Percentiles rank a stretch among this genome's conserved stretches.
These are phyloP conservation scores for Gambelia wislizenii DNA, from an alignment of 2,797 vertebrate species.

Conservation along the genomic window DNA sequence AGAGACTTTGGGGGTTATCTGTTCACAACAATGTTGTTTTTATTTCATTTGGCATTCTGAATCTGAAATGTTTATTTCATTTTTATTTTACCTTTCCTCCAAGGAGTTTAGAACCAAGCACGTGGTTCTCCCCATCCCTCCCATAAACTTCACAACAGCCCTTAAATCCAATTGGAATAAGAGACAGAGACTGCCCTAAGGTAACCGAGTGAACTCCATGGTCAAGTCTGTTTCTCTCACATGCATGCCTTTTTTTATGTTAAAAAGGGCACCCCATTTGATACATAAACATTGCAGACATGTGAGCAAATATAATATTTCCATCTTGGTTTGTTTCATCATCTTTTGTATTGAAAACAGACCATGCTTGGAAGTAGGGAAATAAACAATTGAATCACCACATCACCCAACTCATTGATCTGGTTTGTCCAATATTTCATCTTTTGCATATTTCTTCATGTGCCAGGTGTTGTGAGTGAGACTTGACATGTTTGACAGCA, in stretches of 20 bases:
- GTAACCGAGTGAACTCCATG: not conserved
- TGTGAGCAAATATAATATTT: not conserved
- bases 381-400: not conserved
- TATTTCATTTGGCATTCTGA: not conserved
- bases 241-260: no score
- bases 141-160: not conserved
- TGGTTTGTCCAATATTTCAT: not conserved
- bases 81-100: not conserved
- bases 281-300: not conserved
- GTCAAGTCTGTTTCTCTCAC: not conserved
- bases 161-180: not conserved
- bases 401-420: no score
- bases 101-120: not conserved
- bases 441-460: no score
- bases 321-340: not conserved
- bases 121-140: not conserved
- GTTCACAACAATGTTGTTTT: not conserved
- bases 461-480: not conserved
- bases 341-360: not conserved
- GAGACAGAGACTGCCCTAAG: not conserved
- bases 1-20: not conserved
- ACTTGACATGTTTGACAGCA: not conserved
- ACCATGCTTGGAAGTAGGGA: not conserved
- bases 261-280: not conserved
- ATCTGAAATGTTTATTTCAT: not conserved